A percentile compares a stretch with the other conserved stretches of the same genome.
Evolutionary conservation across 2,113 vertebrate genomes (phyloP).

Genomic region (Prunella fulvescens): DNA sequence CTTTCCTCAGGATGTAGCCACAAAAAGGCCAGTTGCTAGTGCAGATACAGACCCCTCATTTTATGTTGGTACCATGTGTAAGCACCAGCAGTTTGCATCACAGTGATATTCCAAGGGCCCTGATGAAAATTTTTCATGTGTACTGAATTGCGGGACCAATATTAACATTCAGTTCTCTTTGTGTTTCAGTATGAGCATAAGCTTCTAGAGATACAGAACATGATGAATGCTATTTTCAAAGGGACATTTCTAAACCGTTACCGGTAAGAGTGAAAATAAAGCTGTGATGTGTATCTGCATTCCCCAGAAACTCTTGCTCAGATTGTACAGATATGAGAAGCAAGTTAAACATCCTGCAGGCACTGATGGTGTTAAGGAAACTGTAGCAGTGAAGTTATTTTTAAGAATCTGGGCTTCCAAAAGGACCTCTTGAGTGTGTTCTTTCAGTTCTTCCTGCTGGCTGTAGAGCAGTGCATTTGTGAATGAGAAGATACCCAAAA

Average conservation of each 20-base stretch:
- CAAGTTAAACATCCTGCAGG: not conserved
- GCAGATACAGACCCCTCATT: not conserved
- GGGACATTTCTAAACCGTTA: slow-evolving; percentile 87
- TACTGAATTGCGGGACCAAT: not conserved
- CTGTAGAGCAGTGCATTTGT: not conserved
- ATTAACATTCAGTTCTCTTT: slow-evolving; percentile 9
- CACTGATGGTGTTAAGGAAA: not conserved
- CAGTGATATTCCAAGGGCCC: not conserved
- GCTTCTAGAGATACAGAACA: slow-evolving; percentile 80
- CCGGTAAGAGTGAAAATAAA: slow-evolving; percentile 70
- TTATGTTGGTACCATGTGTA: not conserved
- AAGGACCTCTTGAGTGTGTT: not conserved
- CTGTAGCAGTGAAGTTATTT: not conserved
- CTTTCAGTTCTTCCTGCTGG: not conserved
- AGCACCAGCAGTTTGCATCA: not conserved
- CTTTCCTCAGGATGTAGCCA: not conserved
- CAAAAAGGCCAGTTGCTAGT: not conserved
- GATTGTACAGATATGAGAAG: not conserved
- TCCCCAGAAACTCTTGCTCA: not conserved
- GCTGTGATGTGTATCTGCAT: not conserved
- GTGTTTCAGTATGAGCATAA: slow-evolving; percentile 80
- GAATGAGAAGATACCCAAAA: not conserved
- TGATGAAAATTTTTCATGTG: not conserved
- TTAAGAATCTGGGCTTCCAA: not conserved
- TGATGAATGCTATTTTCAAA: slow-evolving; percentile 89